Evolutionary conservation across 1,140 invertebrate species (phyloP).

Genomic region (Agrypnia vestita): DNA sequence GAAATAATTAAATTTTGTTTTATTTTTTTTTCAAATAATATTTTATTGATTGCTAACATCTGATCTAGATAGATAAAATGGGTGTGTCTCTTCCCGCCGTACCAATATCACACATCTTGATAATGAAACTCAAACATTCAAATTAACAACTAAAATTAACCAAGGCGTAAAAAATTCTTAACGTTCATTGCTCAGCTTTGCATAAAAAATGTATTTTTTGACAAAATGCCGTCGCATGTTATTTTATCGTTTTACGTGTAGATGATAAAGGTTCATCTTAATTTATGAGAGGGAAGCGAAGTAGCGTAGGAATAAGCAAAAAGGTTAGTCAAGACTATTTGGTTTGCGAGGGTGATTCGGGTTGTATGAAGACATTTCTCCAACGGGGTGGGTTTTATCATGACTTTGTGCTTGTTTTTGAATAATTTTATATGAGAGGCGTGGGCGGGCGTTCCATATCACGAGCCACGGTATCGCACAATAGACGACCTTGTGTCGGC

Average conservation of each 20-base stretch:
- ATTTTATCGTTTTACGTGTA: neutral
- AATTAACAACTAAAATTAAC: constrained; percentile 1
- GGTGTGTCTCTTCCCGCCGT: constrained; percentile 28
- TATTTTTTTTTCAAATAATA: neutral
- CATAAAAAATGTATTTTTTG: neutral
- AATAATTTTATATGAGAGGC: neutral
- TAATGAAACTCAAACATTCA: constrained; percentile 5
- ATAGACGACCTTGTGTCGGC: constrained; percentile 38
- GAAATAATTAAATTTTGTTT: too few relatives aligned
- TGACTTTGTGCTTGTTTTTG: neutral
- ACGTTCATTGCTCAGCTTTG: neutral
- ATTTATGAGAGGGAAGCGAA: neutral
- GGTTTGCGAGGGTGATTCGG: neutral
- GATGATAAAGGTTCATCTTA: neutral
- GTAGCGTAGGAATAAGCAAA: neutral
- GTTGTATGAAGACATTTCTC: neutral
- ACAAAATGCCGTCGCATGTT: neutral
- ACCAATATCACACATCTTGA: constrained; percentile 25
- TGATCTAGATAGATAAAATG: constrained; percentile 35
- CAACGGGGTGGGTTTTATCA: neutral
- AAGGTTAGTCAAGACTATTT: neutral
- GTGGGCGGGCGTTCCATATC: constrained; percentile 31
- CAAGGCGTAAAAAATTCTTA: neutral
- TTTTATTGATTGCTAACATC: constrained; percentile 21
- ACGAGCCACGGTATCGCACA: constrained; percentile 32